Evolutionary conservation across 2,888 invertebrate species (phyloP).

Genomic region (Hipparchia sbordonii): DNA sequence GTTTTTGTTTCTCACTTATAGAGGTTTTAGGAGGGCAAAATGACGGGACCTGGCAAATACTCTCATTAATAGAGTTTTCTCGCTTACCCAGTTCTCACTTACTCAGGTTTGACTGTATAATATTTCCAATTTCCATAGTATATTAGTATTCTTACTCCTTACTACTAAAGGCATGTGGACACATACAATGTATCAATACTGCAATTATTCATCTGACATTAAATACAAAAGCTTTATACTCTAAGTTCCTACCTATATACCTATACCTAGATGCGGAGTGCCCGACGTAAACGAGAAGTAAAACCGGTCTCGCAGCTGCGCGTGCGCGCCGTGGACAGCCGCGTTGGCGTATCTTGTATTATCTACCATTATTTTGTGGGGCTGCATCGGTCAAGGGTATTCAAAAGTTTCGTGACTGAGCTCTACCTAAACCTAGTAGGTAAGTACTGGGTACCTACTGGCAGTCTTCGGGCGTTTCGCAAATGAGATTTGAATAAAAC

Average conservation of each 20-base stretch:
- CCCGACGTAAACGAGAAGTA: conserved; percentile 66
- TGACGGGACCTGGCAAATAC: too few species aligned
- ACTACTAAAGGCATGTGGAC: too few species aligned
- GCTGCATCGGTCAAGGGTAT: conserved; percentile 32
- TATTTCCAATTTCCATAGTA: too few species aligned
- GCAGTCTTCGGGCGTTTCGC: not conserved
- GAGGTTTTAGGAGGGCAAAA: too few species aligned
- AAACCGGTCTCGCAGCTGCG: conserved; percentile 80
- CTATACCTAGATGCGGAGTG: conserved; percentile 47
- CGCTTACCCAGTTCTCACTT: too few species aligned
- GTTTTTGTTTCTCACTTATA: too few species aligned
- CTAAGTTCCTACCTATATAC: not conserved
- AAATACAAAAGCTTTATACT: not conserved
- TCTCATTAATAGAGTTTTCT: too few species aligned
- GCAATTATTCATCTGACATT: not conserved
- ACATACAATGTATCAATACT: too few species aligned
- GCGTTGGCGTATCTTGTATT: conserved; percentile 37
- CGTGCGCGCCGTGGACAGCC: conserved; percentile 52
- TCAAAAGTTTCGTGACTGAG: conserved; percentile 2
- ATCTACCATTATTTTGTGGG: conserved; percentile 21
- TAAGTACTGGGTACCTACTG: not conserved
- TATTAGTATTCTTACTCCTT: too few species aligned
- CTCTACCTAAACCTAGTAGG: not conserved
- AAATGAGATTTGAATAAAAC: not conserved
- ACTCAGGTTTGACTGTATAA: too few species aligned